Percentiles rank a stretch among this genome's conserved stretches.
phyloP scores from a whole-genome alignment of 1,140 invertebrate genomes.

The Epicauta chinensis region DNA sequence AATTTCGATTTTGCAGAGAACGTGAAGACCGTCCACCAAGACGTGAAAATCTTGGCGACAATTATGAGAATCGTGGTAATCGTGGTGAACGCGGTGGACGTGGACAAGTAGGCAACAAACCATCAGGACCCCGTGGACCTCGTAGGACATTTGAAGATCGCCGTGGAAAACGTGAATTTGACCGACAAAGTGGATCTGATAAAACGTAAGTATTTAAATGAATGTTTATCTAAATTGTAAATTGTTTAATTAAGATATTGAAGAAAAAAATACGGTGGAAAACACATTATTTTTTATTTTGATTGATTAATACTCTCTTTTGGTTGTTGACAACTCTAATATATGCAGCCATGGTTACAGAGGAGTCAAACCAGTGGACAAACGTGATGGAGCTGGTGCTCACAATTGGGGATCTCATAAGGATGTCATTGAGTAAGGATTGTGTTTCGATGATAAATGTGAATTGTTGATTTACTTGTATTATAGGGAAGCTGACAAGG shows the following conservation, averaged over 20 bases:
- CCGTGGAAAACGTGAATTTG: slow-evolving; percentile 84
- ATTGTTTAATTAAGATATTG: background rate
- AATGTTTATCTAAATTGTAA: background rate
- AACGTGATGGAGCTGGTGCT: slow-evolving; percentile 87
- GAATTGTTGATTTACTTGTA: slow-evolving; percentile 20
- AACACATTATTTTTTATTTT: background rate
- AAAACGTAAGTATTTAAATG: slow-evolving; percentile 63
- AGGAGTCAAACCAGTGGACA: slow-evolving; percentile 89
- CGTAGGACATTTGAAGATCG: slow-evolving; percentile 58
- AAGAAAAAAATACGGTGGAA: background rate
- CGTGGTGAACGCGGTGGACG: slow-evolving; percentile 46
- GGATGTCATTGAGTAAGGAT: slow-evolving; percentile 79
- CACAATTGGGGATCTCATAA: slow-evolving; percentile 94
- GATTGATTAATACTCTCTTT: background rate
- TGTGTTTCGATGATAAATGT: slow-evolving; percentile 21
- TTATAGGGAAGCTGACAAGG: slow-evolving; percentile 36
- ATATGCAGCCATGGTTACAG: slow-evolving; percentile 53
- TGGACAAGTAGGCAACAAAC: slow-evolving; percentile 37
- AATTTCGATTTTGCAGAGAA: slow-evolving; percentile 8
- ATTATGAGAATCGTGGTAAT: slow-evolving; percentile 33
- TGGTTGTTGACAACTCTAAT: slow-evolving; percentile 30
- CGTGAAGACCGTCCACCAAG: slow-evolving; percentile 25
- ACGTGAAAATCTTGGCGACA: slow-evolving; percentile 17
- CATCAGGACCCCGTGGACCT: slow-evolving; percentile 42
- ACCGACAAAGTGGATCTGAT: slow-evolving; percentile 90